phyloP scores from a whole-genome alignment of 2,888 invertebrate genomes.

The Parnassius glacialis region DNA sequence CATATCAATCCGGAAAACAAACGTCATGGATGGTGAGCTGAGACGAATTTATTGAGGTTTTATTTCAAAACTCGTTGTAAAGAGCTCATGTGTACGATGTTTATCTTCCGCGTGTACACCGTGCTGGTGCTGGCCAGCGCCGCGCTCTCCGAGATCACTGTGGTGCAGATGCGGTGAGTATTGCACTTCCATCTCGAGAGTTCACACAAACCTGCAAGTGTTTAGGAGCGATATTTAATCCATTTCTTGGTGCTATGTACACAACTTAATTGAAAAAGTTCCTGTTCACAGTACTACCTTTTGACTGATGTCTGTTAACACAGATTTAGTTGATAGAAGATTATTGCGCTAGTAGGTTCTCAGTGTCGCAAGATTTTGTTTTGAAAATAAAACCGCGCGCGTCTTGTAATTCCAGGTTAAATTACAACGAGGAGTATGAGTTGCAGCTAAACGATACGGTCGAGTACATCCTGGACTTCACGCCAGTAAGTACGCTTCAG shows the following conservation, averaged over 20 bases:
- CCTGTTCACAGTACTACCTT: neutral
- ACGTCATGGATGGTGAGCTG: neutral
- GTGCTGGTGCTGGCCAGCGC: constrained; percentile 24
- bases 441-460: constrained; percentile 49
- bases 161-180: constrained; percentile 49
- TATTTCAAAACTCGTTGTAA: neutral
- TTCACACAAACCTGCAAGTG: too few species aligned
- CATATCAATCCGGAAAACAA: neutral
- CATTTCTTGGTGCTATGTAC: too few species aligned
- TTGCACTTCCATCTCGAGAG: neutral
- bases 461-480: constrained; percentile 64
- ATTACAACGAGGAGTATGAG: constrained; percentile 50
- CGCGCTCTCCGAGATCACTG: constrained; percentile 36
- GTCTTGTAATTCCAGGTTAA: constrained; percentile 41
- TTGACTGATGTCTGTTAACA: neutral
- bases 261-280: too few species aligned
- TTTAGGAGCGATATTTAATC: too few species aligned
- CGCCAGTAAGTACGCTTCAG: constrained; percentile 46
- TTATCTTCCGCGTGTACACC: constrained; percentile 12
- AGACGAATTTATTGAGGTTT: neutral
- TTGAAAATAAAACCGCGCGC: neutral
- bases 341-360: too few species aligned
- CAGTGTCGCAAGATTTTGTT: too few species aligned
- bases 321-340: too few species aligned
- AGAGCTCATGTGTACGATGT: neutral